Evolutionary conservation across 2,113 vertebrate genomes (phyloP), one percentile per base, ranked within the genome.

Genomic region (Apeltes quadracus): DNA sequence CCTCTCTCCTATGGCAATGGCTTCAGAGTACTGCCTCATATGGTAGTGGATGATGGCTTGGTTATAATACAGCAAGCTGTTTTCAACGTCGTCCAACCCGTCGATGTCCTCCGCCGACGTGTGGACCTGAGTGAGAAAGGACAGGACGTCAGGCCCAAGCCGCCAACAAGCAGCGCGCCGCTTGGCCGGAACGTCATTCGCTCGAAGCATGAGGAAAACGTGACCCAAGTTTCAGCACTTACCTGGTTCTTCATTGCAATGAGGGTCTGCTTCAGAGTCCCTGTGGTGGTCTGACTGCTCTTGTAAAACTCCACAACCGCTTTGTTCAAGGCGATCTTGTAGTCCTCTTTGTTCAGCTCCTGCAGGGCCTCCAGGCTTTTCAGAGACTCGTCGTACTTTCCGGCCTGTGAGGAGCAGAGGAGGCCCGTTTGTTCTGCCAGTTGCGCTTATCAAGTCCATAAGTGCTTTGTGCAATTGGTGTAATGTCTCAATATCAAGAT

Each of bases 311-410:
- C 96, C 1, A 95, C 92, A 43, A 98, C 93, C 36, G 97, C 96
- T 85, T 94, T 96, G 81, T 99, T 99, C 94, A 99, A 87, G 73
- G 94, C 90, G 63, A 99, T 96, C 94, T 99, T 99, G 92, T 98
- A 97, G 90, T 99, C 97, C 32, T 98, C 97, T 89, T 96, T 99
- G 91, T 97, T 98, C 65, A 98, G 92, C 63, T 98, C 96, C 89
- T 96, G 96, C 58, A 99, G 94, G 63, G 91, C 91, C 62, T 93
- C 94, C 1, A 99, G 95, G 41, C 97, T 95, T 80, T 95, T 93
- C 8, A 98, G 93, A 65, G 95, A 96, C 72, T 94, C 89, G 3
- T 99, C 96, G 55, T 98, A 98, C 84, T 94, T 96, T 77, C 95
- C 96, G 83, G 94, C 91, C 98, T 99, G 78, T 44, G 48, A 72